Evolutionary conservation across 2,888 invertebrate genomes (phyloP).

Genomic region (Julus scandinavius): DNA sequence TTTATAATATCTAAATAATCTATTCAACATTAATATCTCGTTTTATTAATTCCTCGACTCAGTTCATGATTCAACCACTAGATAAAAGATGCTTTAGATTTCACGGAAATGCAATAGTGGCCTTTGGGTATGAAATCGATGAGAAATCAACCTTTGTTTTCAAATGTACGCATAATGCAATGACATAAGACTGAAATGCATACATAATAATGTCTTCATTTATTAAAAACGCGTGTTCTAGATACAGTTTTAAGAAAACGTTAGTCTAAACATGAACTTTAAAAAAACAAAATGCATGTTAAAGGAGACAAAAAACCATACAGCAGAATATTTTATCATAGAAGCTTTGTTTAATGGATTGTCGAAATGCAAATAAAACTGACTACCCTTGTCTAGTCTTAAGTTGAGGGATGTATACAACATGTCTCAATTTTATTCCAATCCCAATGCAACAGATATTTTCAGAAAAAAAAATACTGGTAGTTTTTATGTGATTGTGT

Average conservation of each 20-base stretch:
- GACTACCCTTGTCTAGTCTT: too few relatives aligned
- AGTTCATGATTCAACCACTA: neutral
- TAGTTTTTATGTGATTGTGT: neutral
- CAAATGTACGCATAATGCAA: neutral
- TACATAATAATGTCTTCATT: neutral
- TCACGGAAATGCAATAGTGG: neutral
- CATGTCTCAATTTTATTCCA: too few relatives aligned
- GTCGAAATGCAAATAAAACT: neutral
- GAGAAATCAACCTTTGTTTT: neutral
- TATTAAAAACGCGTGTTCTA: too few relatives aligned
- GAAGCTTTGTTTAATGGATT: neutral
- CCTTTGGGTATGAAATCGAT: conserved; percentile 6
- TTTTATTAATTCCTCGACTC: neutral
- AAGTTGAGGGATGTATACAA: neutral
- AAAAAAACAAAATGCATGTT: too few relatives aligned
- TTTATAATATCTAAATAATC: conserved; percentile 14
- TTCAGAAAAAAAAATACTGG: neutral
- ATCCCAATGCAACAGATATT: neutral
- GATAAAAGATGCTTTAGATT: neutral
- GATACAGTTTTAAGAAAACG: too few relatives aligned
- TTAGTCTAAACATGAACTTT: too few relatives aligned
- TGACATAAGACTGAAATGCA: neutral
- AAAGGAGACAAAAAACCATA: too few relatives aligned
- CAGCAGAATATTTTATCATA: too few relatives aligned
- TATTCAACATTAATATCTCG: conserved; percentile 9